Base-by-base conservation (phyloP, 2,888 invertebrate species). In the Gasteruption jaculator region DNA sequence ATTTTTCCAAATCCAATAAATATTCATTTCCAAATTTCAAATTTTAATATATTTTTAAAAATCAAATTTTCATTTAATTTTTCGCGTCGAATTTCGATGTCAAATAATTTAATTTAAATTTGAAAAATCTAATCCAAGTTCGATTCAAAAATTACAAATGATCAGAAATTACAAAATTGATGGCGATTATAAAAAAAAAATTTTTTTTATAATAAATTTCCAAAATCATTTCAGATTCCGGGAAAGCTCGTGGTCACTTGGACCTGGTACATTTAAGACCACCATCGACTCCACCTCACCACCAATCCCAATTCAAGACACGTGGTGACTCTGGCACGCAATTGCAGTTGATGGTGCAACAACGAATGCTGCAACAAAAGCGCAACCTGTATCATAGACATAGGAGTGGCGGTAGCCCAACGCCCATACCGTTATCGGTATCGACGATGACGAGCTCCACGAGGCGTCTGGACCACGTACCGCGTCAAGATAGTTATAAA, bases 401-500 rank as follows among this genome's bases (percentile, higher is more conserved):
- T 41, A 52, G 61, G 31, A 56, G 59, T 11, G 60, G 64, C 3
- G 64, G 63, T 10, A 63, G 63, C 36, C 68, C 65, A 4, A 63
- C 64, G 0, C 61, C 63, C 10, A 47, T 63, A 31, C 45, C 60
- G 12, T 42, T 57, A 5, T 56, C 60, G 12, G 43, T 48, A 21
- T 44, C 47, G 3, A 38, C 43, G 10, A 49, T 44, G 22, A 44
- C 53, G 11, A 47, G 46, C 36, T 31, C 36, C 7, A 25, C 42
- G n/a, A 50, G 54, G 44, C 52, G 55, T 16, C 11, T 83, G 29
- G 78, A 87, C 41, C 86, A 87, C 62, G 85, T 91, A 79, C 75
- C 90, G 31, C 75, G 91, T 5, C 91, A 91, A 63, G 86, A 89
- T 53, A 89, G 90, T 57, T 91, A 90, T 70, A 91, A 91, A 73